phyloP scores from a whole-genome alignment of 2,888 invertebrate genomes.

The Tipula vernalis region DNA sequence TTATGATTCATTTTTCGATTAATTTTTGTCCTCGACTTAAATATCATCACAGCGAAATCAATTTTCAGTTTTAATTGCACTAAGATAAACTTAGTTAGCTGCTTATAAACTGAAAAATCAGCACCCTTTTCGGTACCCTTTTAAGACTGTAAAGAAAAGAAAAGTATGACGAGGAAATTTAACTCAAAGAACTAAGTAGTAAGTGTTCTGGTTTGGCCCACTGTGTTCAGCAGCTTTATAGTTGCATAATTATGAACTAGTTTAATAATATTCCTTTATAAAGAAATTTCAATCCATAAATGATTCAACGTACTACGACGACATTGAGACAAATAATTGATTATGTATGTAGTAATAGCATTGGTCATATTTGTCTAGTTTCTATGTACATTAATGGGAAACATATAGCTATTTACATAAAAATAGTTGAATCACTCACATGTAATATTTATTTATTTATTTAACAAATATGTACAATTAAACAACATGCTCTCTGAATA shows the following conservation, averaged over 20 bases:
- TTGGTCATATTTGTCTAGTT: background rate
- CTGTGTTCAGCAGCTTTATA: background rate
- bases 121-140: too few relatives aligned
- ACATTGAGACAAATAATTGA: background rate
- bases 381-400: background rate
- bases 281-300: background rate
- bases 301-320: background rate
- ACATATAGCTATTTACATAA: background rate
- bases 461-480: background rate
- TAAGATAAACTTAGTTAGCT: too few relatives aligned
- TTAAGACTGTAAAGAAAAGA: too few relatives aligned
- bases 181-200: too few relatives aligned
- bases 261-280: background rate
- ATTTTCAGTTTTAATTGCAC: too few relatives aligned
- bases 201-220: too few relatives aligned
- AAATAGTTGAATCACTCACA: background rate
- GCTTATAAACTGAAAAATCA: too few relatives aligned
- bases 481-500: too few relatives aligned
- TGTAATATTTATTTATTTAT: background rate
- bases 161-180: too few relatives aligned
- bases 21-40: too few relatives aligned
- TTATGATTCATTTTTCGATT: too few relatives aligned
- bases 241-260: background rate
- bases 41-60: too few relatives aligned
- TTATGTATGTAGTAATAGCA: background rate